Evolutionary conservation across 2,888 invertebrate genomes (phyloP).

Genomic region (Conistra vaccinii): DNA sequence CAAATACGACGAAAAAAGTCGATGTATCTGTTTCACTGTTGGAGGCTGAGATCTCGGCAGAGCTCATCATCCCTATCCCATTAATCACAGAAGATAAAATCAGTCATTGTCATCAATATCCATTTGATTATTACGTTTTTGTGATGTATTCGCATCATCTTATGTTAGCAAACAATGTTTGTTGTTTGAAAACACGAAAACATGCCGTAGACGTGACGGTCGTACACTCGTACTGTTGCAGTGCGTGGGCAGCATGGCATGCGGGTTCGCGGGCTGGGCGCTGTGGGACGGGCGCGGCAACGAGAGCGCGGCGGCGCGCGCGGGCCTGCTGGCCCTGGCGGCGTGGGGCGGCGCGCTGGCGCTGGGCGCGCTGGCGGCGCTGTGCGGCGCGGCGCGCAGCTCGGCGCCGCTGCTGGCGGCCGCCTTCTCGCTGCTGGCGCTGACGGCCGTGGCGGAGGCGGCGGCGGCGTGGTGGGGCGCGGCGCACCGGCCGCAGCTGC

Average conservation of each 20-base stretch:
- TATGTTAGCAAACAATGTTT: too few relatives aligned
- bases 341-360: constrained; percentile 82
- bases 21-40: not conserved
- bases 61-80: constrained; percentile 5
- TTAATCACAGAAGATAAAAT: not conserved
- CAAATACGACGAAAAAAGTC: not conserved
- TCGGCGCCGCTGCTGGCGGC: constrained; percentile 81
- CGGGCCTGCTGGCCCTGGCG: constrained; percentile 80
- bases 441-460: constrained; percentile 83
- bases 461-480: constrained; percentile 87
- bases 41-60: not conserved
- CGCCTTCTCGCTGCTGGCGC: constrained; percentile 82
- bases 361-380: constrained; percentile 78
- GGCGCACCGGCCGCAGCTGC: constrained; percentile 82
- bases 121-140: not conserved
- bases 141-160: not conserved
- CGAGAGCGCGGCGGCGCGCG: constrained; percentile 79
- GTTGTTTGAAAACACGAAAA: too few relatives aligned
- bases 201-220: not conserved
- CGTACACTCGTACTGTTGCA: constrained; percentile 54
- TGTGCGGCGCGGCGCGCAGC: constrained; percentile 76
- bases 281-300: constrained; percentile 82
- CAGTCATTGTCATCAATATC: not conserved
- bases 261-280: constrained; percentile 83
- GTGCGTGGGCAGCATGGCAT: constrained; percentile 79